phyloP scores from a whole-genome alignment of 2,113 vertebrate genomes.

The Ciconia maguari region DNA sequence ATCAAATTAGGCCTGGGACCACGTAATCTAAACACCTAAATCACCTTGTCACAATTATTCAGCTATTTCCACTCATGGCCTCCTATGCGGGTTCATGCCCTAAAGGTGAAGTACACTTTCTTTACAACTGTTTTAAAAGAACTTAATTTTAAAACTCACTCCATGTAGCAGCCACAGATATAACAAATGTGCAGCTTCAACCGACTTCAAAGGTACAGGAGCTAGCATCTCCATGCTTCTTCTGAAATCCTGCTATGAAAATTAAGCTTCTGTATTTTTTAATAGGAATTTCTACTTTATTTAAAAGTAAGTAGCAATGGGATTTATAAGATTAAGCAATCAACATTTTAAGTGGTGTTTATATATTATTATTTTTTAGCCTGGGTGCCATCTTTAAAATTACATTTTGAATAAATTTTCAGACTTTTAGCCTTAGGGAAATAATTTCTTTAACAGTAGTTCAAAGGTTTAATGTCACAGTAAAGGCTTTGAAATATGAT shows the following conservation, averaged over 20 bases:
- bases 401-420: constrained; percentile 75
- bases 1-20: not conserved
- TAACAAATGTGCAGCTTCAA: not conserved
- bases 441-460: constrained; percentile 64
- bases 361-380: constrained; percentile 33
- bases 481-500: constrained; percentile 67
- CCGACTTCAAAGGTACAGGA: not conserved
- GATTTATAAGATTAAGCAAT: constrained; percentile 54
- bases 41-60: not conserved
- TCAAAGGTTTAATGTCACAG: constrained; percentile 70
- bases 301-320: constrained; percentile 58
- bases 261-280: not conserved
- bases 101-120: not conserved
- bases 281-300: constrained; percentile 37
- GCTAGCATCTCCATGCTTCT: not conserved
- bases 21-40: not conserved
- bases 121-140: not conserved
- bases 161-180: not conserved
- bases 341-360: constrained; percentile 61
- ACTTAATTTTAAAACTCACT: not conserved
- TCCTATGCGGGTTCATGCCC: not conserved
- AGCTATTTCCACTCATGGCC: not conserved
- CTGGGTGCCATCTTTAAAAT: constrained; percentile 60
- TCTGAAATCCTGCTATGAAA: not conserved
- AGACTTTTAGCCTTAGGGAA: constrained; percentile 59